A percentile compares a stretch with the other conserved stretches of the same genome.
Conservation (phyloP, 2,888 invertebrate genomes). For the Atrina japonica region DNA sequence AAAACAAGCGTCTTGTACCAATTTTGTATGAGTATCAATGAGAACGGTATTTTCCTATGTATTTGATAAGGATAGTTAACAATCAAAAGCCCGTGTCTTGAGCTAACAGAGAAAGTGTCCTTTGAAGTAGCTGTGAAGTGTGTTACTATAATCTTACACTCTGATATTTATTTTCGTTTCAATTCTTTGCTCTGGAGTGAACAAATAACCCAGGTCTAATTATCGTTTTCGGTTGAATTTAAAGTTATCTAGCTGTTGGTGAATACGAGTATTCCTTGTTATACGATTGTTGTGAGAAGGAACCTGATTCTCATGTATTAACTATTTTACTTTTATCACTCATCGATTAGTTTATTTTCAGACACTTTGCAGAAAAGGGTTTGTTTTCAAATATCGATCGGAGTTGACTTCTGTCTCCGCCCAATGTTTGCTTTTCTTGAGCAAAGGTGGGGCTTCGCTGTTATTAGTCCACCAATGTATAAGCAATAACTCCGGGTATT, state of each 20-base stretch:
- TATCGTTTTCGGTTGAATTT: constrained; percentile 31
- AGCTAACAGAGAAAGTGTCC: constrained; percentile 26
- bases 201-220: constrained; percentile 28
- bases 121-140: constrained; percentile 47
- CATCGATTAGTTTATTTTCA: constrained; percentile 8
- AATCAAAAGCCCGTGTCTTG: constrained; percentile 27
- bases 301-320: constrained; percentile 13
- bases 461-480: not conserved
- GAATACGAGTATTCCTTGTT: constrained; percentile 4
- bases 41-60: constrained; percentile 18
- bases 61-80: constrained; percentile 43
- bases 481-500: constrained; percentile 3
- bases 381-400: constrained; percentile 2
- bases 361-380: constrained; percentile 13
- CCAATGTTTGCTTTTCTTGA: constrained; percentile 8
- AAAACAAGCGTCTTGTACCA: constrained; percentile 20
- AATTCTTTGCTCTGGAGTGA: constrained; percentile 27
- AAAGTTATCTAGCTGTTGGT: constrained; percentile 21
- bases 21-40: constrained; percentile 21
- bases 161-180: constrained; percentile 38
- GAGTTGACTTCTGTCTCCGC: not conserved
- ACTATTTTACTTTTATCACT: not conserved
- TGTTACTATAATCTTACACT: constrained; percentile 29
- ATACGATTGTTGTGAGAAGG: constrained; percentile 20
- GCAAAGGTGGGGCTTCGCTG: constrained; percentile 10